Percentiles rank a stretch among this genome's conserved stretches.
These are phyloP conservation scores for Luperina nickerlii DNA, from an alignment of 2,888 invertebrate genomes.

Conservation along the genomic window DNA sequence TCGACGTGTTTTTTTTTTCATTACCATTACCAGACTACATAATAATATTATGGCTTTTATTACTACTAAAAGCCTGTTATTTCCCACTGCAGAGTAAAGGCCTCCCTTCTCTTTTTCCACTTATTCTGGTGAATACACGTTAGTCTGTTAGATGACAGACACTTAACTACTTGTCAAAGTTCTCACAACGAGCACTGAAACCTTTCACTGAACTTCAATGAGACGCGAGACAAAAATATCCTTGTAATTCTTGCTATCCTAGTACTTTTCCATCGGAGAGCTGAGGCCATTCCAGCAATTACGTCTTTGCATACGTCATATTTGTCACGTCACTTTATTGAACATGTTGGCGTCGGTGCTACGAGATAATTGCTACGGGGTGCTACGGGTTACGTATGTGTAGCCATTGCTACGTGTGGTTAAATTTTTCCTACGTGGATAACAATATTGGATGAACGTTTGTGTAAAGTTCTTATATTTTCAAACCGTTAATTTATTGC, in stretches of 20 bases:
- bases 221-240: not conserved
- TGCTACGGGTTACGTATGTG: not conserved
- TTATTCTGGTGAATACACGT: too few relatives aligned
- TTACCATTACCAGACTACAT: not conserved
- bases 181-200: not conserved
- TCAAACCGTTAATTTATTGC: not conserved
- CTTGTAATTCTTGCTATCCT: constrained; percentile 15
- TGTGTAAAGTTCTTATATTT: not conserved
- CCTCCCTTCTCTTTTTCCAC: too few relatives aligned
- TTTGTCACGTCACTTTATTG: not conserved
- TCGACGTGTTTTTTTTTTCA: not conserved
- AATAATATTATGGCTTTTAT: too few relatives aligned
- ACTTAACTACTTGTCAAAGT: not conserved
- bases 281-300: constrained; percentile 23
- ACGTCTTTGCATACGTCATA: constrained; percentile 17
- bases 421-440: not conserved
- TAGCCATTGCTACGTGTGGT: not conserved
- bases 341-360: not conserved
- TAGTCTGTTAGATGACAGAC: not conserved
- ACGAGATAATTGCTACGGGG: not conserved
- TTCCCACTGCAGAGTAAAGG: too few relatives aligned
- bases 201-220: not conserved
- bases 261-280: constrained; percentile 33
- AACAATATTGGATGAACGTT: too few relatives aligned
- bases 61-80: too few relatives aligned